A percentile compares a stretch with the other conserved stretches of the same genome.
phyloP scores from a whole-genome alignment of 1,140 invertebrate genomes.

The Drosophila subpulchrella region DNA sequence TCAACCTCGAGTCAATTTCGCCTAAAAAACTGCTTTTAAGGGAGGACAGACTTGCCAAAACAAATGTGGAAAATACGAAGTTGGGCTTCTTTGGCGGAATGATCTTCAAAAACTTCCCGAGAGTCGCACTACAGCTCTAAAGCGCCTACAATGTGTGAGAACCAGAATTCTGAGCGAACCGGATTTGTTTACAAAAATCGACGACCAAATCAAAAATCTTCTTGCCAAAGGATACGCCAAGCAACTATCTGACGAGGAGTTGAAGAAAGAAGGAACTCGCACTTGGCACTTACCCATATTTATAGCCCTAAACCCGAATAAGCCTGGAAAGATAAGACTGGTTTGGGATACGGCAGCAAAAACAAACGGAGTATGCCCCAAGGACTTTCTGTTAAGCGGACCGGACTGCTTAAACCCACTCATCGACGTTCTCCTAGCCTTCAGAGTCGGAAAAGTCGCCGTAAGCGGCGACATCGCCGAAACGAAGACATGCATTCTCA shows the following conservation, averaged over 20 bases:
- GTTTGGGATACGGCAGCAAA: slow-evolving; percentile 11
- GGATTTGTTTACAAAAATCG: neutral
- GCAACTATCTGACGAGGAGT: slow-evolving; percentile 8
- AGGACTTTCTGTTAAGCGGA: neutral
- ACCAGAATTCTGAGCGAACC: neutral
- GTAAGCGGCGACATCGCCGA: no score
- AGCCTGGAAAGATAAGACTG: neutral
- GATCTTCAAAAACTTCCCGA: no score
- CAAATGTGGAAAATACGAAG: no score
- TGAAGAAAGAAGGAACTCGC: neutral
- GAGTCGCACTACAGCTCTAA: no score
- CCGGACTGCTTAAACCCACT: neutral
- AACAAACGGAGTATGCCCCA: slow-evolving; percentile 1
- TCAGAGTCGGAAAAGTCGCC: neutral
- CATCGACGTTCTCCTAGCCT: neutral
- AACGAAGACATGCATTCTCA: no score
- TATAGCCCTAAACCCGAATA: slow-evolving; percentile 2
- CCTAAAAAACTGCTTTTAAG: neutral
- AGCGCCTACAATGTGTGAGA: no score
- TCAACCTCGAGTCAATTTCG: neutral
- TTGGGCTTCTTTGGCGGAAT: no score
- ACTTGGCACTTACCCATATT: slow-evolving; percentile 4
- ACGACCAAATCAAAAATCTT: slow-evolving; percentile 3
- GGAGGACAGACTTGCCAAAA: neutral
- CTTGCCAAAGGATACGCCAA: slow-evolving; percentile 2